Evolutionary conservation across 2,888 invertebrate genomes (phyloP), one percentile per base, ranked within the genome.

Genomic region (Harpalus rubripes): DNA sequence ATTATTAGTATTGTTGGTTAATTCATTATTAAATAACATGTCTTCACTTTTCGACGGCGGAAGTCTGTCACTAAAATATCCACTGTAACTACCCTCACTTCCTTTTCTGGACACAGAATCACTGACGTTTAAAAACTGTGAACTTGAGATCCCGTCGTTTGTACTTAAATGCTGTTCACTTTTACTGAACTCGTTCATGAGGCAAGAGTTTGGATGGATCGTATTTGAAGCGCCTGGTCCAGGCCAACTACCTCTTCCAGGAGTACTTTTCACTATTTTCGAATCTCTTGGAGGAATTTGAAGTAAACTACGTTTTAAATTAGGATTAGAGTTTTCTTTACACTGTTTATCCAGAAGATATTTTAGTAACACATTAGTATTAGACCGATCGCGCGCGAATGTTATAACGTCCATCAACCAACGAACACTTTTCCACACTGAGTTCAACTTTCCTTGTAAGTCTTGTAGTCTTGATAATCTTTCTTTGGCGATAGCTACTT

Each of bases 351-450:
- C 88, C 89, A 90, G 91, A 90, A 10, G 89, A 88, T 86, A 91
- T 87, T 87, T 91, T 90, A 87, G 91, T 87, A 87, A 91, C 88
- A 87, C 91, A 88, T 90, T 90, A 32, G 87, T 88, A 12, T 89
- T 88, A 18, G 92, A 92, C 59, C 96, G 94, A 89, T 99, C 99
- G 86, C 99, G 94, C 0, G 99, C 98, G 90, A 97, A 97, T 0
- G 97, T 95, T 82, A 99, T 97, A 6, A 98, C 95, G 89, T 99
- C 98, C 94, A 98, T 97, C 18, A 99, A 93, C 99, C 99, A 99
- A 16, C 99, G 94, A 63, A 97, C 96, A 18, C 96, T 95, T 89
- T 98, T 97, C 99, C 99, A 99, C 2, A 97, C 95, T 0, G 94
- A 92, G 89, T 99, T 99, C 68, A 99, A 92, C 88, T 95, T 96